Evolutionary conservation across 1,140 invertebrate genomes (phyloP), one percentile per base, ranked within the genome.

Genomic region (Druon quercuslanigerum): DNA sequence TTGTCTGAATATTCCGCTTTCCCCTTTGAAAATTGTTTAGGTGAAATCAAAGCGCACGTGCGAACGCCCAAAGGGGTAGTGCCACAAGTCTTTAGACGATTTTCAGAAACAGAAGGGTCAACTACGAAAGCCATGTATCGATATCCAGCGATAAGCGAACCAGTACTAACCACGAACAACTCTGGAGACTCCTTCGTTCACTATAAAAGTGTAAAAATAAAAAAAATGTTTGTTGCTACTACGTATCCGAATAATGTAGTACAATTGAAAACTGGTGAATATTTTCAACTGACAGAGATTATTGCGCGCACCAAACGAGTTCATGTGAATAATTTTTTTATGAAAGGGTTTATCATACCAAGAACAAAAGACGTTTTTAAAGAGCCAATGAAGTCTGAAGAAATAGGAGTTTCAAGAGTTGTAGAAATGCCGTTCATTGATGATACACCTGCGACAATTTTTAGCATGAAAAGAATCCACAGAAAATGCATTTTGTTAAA

Each of bases 61-160:
- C 20, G 73, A 57, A 25, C 14, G 11, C 52, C 33, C 9, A 40
- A 52, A 8, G 33, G 51, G 11, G 51, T 56, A n/a, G 52, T 74
- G n/a, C 9, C 73, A 7, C 73, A 74, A 74, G 33, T 74, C n/a
- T 74, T 52, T 20, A 52, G 75, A 46, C 70, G 70, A n/a, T 40
- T 50, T 40, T 25, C 33, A 13, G 60, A 76, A 71, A 56, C 33
- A 25, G 57, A 60, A 60, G 19, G 20, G 13, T 12, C 20, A 33
- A 25, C 11, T 11, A 13, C 1, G 3, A 14, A 13, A 60, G 33
- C 20, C 14, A 33, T 60, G 57, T 33, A 25, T 60, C 57, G 25
- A 14, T 60, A 60, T 60, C 12, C 57, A 16, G 20, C 7, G 12
- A 33, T 60, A 14, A 60, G 57, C 25, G 11, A 14, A 16, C 12